Conservation (phyloP, 2,888 invertebrate genomes). For the Gymnocheta viridis region DNA sequence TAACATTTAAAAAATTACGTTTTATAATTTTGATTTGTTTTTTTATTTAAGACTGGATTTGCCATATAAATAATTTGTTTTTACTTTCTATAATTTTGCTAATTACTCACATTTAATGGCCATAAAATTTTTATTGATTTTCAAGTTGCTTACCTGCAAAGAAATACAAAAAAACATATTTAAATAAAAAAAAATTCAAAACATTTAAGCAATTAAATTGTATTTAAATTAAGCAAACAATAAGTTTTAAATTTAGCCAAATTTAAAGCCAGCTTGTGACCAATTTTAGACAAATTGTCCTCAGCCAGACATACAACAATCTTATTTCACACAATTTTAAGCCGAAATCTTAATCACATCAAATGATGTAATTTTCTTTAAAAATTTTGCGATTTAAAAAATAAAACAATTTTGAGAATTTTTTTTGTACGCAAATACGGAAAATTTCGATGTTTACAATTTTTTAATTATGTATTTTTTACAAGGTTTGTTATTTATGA, state of each 20-base stretch:
- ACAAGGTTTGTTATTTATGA: constrained; percentile 28
- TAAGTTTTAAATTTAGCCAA: background rate
- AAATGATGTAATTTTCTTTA: constrained; percentile 20
- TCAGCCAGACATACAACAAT: background rate
- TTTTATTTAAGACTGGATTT: constrained; percentile 3
- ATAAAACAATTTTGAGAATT: background rate
- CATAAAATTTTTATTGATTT: constrained; percentile 34
- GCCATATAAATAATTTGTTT: constrained; percentile 2
- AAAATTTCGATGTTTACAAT: too few relatives aligned
- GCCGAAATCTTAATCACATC: background rate
- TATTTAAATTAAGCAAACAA: background rate
- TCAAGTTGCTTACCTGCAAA: constrained; percentile 52
- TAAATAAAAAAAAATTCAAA: background rate
- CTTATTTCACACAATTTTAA: background rate
- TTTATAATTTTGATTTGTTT: background rate
- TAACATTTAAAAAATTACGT: background rate
- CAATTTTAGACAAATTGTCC: constrained; percentile 33
- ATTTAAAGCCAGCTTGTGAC: constrained; percentile 36
- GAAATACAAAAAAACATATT: constrained; percentile 13
- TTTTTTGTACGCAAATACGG: background rate
- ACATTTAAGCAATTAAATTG: background rate
- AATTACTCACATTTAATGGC: constrained; percentile 41
- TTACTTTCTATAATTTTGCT: background rate
- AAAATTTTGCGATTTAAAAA: background rate
- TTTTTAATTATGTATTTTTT: constrained; percentile 30